Evolutionary conservation across 2,888 invertebrate genomes (phyloP).

Genomic region (Alitta virens): DNA sequence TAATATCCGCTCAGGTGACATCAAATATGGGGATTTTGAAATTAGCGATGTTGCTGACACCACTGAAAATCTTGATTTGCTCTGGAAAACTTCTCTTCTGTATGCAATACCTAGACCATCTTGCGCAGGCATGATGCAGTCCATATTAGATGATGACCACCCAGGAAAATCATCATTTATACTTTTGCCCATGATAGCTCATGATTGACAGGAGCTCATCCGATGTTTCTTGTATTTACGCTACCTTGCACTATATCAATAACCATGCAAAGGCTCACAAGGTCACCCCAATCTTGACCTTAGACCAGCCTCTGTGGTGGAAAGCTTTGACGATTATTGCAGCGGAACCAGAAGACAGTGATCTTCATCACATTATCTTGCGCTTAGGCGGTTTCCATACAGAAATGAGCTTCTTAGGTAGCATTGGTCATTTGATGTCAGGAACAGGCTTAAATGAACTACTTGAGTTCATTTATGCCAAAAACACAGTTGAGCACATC

Average conservation of each 20-base stretch:
- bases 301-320: constrained; percentile 13
- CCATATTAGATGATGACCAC: too few species aligned
- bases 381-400: constrained; percentile 31
- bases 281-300: not conserved
- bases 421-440: constrained; percentile 32
- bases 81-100: too few species aligned
- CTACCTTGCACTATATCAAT: not conserved
- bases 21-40: too few species aligned
- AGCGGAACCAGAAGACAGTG: constrained; percentile 14
- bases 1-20: too few species aligned
- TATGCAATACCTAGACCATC: too few species aligned
- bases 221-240: too few species aligned
- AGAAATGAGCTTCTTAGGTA: constrained; percentile 34
- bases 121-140: too few species aligned
- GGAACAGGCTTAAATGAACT: constrained; percentile 34
- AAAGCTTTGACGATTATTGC: constrained; percentile 24
- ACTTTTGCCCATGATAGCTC: too few species aligned
- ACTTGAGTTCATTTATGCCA: constrained; percentile 32
- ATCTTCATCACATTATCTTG: constrained; percentile 20
- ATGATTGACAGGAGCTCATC: too few species aligned
- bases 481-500: constrained; percentile 34
- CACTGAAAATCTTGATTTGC: too few species aligned
- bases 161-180: too few species aligned
- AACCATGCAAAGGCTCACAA: not conserved
- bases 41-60: too few species aligned